phyloP scores from a whole-genome alignment of 2,113 vertebrate genomes.

The Crotalus viridis region DNA sequence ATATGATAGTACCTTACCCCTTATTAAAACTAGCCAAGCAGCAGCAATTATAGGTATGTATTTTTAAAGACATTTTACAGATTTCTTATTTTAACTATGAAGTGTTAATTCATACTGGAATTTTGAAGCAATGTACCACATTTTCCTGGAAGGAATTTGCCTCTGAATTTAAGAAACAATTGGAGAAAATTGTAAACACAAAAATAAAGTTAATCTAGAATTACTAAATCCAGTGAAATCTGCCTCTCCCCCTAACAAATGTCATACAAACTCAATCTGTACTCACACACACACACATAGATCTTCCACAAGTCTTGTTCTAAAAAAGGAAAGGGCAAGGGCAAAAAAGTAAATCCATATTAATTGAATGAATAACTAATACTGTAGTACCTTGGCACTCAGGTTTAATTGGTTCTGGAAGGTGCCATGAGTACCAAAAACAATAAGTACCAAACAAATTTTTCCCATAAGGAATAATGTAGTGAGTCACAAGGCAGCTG shows the following conservation, averaged over 20 bases:
- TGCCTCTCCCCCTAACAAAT: not conserved
- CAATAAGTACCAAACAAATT: not conserved
- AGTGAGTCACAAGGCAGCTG: not conserved
- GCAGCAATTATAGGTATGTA: conserved; percentile 88
- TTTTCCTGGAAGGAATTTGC: not conserved
- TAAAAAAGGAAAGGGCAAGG: not conserved
- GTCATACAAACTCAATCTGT: not conserved
- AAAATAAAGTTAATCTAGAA: not conserved
- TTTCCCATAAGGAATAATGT: not conserved
- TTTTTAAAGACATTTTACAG: conserved; percentile 1
- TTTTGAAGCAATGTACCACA: not conserved
- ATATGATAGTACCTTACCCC: conserved; percentile 94
- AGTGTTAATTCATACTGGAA: not conserved
- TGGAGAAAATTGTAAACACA: not conserved
- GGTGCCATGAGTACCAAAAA: no score
- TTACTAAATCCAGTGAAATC: not conserved
- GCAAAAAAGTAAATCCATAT: not conserved
- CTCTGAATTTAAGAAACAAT: not conserved
- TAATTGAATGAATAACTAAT: not conserved
- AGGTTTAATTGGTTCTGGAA: not conserved
- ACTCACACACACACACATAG: not conserved
- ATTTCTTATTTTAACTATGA: not conserved
- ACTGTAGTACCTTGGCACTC: not conserved
- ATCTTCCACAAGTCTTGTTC: not conserved
- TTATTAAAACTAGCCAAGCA: conserved; percentile 97